phyloP scores from a whole-genome alignment of 2,888 invertebrate genomes.

The Drosophila crucigera region DNA sequence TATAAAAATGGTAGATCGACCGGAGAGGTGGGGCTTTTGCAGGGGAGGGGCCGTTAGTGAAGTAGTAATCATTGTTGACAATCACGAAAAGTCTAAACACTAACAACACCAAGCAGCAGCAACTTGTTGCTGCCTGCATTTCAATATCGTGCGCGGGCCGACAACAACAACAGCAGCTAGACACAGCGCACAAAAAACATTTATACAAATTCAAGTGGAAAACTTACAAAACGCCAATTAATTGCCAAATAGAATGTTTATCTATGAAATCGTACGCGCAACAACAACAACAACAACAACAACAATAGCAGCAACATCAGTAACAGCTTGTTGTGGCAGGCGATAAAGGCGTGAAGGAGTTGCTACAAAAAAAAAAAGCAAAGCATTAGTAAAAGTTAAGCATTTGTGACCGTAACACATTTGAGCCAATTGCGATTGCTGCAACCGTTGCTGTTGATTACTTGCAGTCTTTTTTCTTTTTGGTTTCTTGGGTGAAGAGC shows the following conservation, averaged over 20 bases:
- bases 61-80: slow-evolving; percentile 78
- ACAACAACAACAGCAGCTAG: slow-evolving; percentile 32
- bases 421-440: slow-evolving; percentile 61
- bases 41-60: slow-evolving; percentile 26
- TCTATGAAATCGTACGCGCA: slow-evolving; percentile 78
- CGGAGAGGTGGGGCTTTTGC: background rate
- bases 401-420: slow-evolving; percentile 82
- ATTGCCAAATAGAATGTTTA: slow-evolving; percentile 84
- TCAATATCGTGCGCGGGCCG: slow-evolving; percentile 81
- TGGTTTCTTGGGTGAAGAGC: slow-evolving; percentile 41
- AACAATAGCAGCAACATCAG: slow-evolving; percentile 26
- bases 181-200: slow-evolving; percentile 56
- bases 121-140: slow-evolving; percentile 74
- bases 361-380: slow-evolving; percentile 28
- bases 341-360: slow-evolving; percentile 61
- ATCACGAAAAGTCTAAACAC: slow-evolving; percentile 69
- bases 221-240: slow-evolving; percentile 83
- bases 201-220: slow-evolving; percentile 80
- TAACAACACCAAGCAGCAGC: slow-evolving; percentile 42
- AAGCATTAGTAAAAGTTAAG: slow-evolving; percentile 83
- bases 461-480: slow-evolving; percentile 41
- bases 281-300: slow-evolving; percentile 29
- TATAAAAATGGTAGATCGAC: background rate
- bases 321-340: slow-evolving; percentile 43
- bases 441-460: slow-evolving; percentile 58